A percentile compares a stretch with the other conserved stretches of the same genome.
These are phyloP conservation scores for Danaus plexippus DNA, from an alignment of 1,140 invertebrate genomes.

Conservation along the genomic window DNA sequence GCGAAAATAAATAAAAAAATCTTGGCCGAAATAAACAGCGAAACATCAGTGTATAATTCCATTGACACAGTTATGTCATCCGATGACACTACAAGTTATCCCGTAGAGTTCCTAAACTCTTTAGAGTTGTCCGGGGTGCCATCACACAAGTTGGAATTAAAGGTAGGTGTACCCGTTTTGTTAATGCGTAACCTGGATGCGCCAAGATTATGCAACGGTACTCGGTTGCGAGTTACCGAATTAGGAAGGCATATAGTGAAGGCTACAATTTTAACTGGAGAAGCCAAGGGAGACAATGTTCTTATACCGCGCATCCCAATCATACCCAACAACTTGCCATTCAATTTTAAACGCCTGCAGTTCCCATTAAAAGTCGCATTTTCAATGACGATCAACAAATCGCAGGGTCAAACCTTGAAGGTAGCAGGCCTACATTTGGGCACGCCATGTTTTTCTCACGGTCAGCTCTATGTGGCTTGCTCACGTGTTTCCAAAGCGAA, in stretches of 20 bases:
- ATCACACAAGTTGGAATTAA: constrained; percentile 29
- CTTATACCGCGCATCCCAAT: constrained; percentile 16
- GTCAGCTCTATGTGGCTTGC: constrained; percentile 31
- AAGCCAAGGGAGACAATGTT: constrained; percentile 41
- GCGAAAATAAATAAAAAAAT: constrained; percentile 33
- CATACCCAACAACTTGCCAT: constrained; percentile 26
- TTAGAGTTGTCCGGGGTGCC: constrained; percentile 27
- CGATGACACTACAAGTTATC: constrained; percentile 23
- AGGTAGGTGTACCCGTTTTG: constrained; percentile 25
- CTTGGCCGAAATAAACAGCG: constrained; percentile 24
- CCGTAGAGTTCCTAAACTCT: constrained; percentile 31
- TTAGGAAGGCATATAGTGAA: constrained; percentile 15
- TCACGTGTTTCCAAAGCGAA: constrained; percentile 27
- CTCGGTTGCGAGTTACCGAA: constrained; percentile 21
- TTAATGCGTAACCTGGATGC: constrained; percentile 31
- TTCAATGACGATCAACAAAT: no score
- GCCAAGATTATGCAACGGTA: constrained; percentile 31
- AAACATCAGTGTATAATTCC: constrained; percentile 23
- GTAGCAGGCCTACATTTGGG: constrained; percentile 29
- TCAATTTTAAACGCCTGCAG: constrained; percentile 5
- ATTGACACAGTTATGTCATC: constrained; percentile 25
- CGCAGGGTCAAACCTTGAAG: constrained; percentile 16
- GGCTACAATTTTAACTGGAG: no score
- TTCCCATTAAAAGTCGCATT: constrained; percentile 62
- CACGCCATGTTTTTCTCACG: constrained; percentile 6